Base-by-base conservation (phyloP, 2,888 invertebrate species). In the Hydropsyche betteni region DNA sequence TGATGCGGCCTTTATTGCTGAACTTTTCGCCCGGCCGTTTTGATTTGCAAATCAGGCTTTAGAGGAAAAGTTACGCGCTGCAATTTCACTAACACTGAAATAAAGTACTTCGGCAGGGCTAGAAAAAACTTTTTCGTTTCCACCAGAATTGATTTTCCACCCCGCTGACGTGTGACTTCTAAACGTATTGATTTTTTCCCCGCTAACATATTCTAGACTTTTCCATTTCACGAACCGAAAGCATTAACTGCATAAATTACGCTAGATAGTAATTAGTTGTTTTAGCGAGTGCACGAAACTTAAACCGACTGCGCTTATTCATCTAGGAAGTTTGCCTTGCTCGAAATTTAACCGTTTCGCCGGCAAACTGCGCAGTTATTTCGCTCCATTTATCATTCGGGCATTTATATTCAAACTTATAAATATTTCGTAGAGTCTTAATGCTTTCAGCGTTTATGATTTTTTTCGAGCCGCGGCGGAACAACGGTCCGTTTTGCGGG, bases 21-120 rank as follows among this genome's bases (percentile, higher is more conserved):
- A 72, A 72, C 58, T 72, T 72, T 72, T n/a, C 12, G 72, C n/a
- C 24, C 24, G 44, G 55, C 55, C 58, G 34, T 72, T 72, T 72
- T 58, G 72, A 72, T 72, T 72, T 72, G 72, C 72, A 72, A 72
- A 72, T 72, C 58, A 58, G 55, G 36, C 52, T 36, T 72, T 38
- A 36, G 8, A 34, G 36, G 64, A 64, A 64, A 58, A 72, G 55
- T 72, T 72, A 24, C 70, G 36, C 52, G 70, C 8, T 53, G 70
- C 52, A 44, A 53, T 70, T 44, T 69, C 58, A 24, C 33, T 7
- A n/a, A 64, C 64, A 34, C 24, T 7, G 61, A 10, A 12, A 16
- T 10, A 61, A 6, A 24, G 61, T 24, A 61, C 16, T 61, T 10
- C 61, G 10, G 10, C 4, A 61, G 16, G 8, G 61, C 33, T 16